These are phyloP conservation scores for Euura lappo DNA, from an alignment of 1,140 invertebrate genomes.

Conservation along the genomic window DNA sequence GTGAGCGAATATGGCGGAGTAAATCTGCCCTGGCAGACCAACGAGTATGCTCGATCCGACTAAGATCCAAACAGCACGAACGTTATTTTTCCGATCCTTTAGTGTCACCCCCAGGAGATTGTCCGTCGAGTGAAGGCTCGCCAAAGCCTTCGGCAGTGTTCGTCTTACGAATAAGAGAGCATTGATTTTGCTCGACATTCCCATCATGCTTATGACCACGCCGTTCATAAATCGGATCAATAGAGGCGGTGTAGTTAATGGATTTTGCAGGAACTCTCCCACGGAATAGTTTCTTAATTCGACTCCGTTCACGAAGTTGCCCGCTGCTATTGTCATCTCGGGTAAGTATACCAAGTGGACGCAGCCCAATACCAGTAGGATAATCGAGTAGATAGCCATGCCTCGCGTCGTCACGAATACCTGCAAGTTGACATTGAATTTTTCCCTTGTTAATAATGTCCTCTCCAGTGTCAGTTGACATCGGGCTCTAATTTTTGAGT, in stretches of 20 bases:
- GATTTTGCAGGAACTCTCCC: not conserved
- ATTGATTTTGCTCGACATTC: not conserved
- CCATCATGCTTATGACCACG: not conserved
- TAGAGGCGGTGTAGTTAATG: not conserved
- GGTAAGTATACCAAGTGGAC: not conserved
- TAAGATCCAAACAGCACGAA: not conserved
- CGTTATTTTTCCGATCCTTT: not conserved
- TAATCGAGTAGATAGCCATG: not conserved
- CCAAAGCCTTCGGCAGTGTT: not conserved
- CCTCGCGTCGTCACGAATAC: not conserved
- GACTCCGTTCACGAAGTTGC: not conserved
- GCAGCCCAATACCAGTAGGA: not conserved
- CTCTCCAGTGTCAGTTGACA: no score
- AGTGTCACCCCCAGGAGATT: not conserved
- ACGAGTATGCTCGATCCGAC: not conserved
- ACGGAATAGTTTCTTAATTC: not conserved
- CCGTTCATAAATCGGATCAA: not conserved
- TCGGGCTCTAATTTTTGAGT: no score
- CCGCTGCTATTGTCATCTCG: not conserved
- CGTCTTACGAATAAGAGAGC: not conserved
- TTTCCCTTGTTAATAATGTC: no score
- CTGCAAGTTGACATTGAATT: not conserved
- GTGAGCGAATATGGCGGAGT: constrained; percentile 1
- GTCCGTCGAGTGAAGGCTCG: not conserved
- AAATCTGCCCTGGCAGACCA: not conserved